Evolutionary conservation across 2,113 vertebrate genomes (phyloP).

Genomic region (Perognathus longimembris): DNA sequence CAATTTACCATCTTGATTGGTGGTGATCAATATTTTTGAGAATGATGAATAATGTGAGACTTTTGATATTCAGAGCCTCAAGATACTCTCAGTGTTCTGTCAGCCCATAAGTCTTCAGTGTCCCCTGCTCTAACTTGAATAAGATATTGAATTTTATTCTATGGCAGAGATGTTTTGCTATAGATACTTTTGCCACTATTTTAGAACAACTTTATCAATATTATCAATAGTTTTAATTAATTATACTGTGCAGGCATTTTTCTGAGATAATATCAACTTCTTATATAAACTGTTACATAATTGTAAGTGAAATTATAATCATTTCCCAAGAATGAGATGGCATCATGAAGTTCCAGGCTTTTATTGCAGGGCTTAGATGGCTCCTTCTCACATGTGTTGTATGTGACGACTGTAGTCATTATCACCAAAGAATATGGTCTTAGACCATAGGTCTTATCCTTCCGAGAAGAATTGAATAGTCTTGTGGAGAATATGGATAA

Average conservation of each 20-base stretch:
- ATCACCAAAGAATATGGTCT: background rate
- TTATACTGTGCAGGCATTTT: background rate
- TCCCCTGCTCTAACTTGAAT: background rate
- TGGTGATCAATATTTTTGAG: background rate
- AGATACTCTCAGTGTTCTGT: background rate
- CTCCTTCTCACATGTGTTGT: background rate
- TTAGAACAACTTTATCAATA: background rate
- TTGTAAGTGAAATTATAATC: background rate
- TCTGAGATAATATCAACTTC: background rate
- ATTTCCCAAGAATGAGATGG: background rate
- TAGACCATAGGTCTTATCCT: background rate
- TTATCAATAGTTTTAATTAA: background rate
- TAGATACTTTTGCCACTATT: background rate
- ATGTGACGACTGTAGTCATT: background rate
- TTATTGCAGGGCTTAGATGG: background rate
- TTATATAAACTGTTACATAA: background rate
- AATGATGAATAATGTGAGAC: background rate
- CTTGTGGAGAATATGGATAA: background rate
- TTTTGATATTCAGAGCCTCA: background rate
- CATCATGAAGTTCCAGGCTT: background rate
- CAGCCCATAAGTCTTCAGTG: background rate
- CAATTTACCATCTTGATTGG: background rate
- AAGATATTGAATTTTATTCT: background rate
- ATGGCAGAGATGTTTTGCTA: background rate
- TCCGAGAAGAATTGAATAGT: background rate